Evolutionary conservation across 2,113 vertebrate genomes (phyloP).

Genomic region (Ochotona curzoniae): DNA sequence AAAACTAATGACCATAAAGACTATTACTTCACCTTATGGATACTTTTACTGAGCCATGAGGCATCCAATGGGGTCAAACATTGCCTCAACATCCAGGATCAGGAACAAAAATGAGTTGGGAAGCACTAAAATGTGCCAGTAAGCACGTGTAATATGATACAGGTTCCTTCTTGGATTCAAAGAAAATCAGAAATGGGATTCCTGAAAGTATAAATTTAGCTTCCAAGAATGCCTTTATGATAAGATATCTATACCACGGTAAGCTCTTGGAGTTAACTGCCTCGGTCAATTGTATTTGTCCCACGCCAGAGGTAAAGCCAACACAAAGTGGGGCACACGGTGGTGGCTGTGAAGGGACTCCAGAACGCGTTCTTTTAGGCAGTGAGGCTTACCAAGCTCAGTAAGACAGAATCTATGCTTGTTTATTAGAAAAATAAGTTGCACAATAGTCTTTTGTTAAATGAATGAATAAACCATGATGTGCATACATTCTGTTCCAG

Average conservation of each 20-base stretch:
- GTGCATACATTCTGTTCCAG: neutral
- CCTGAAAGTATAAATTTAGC: neutral
- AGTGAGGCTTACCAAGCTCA: neutral
- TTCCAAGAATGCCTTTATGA: neutral
- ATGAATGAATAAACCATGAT: neutral
- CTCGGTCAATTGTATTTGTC: neutral
- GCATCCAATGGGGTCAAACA: neutral
- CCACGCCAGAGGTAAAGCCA: neutral
- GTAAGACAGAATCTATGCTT: neutral
- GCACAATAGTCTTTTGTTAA: neutral
- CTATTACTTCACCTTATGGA: neutral
- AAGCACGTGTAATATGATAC: neutral
- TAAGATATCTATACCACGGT: neutral
- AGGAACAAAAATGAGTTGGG: neutral
- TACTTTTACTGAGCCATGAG: neutral
- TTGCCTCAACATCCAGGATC: neutral
- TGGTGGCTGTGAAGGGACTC: neutral
- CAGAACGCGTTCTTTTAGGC: neutral
- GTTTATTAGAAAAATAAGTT: neutral
- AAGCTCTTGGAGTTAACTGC: neutral
- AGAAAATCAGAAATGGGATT: neutral
- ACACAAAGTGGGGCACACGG: neutral
- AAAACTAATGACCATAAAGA: neutral
- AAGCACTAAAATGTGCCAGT: neutral
- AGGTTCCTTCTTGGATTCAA: neutral